Base-by-base conservation (phyloP, 1,140 invertebrate species). In the Drosophila mauritiana region DNA sequence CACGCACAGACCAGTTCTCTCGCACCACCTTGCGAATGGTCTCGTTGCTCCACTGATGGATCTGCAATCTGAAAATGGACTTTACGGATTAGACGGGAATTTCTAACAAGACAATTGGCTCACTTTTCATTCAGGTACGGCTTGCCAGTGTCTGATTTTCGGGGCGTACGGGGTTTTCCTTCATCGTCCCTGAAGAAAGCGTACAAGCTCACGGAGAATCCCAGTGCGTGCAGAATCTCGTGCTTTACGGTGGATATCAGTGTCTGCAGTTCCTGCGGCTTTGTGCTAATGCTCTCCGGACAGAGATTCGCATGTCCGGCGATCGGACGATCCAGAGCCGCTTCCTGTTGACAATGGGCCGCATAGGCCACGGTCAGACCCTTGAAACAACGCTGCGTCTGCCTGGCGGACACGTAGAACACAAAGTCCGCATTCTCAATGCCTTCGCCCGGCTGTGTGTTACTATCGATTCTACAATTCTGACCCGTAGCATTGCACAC, bases 271-370 rank as follows among this genome's bases (percentile, higher is more conserved):
- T 99, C 98, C 84, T 99, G 97, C 34, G 95, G 95, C 89, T 98
- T 98, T 13, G 97, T 98, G 80, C 97, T 98, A 46, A 99, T 96
- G 80, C 97, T 97, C n/a, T 96, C 95, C 0, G 98, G 98, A 91
- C 99, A 99, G 54, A 99, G 95, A 94, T 99, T 99, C 1, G 98
- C 98, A 93, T 99, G 98, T 0, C 99, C 99, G 1, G 98, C 99
- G 55, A 99, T 98, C 1, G 99, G 99, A 79, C 97, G 95, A 93
- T 99, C 98, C 49, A 98, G 93, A 20, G 96, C 95, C 2, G 96
- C 95, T 93, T 99, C 99, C 92, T 99, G 98, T 92, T 99, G 98
- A 92, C 99, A 99, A 92, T 99, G 98, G 5, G 98, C 98, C 12
- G 99, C 99, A 93, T 99, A 99, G 0, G 98, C 98, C 1, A 94